These are phyloP conservation scores for Zele albiditarsus DNA, from an alignment of 2,888 invertebrate genomes.

Conservation along the genomic window DNA sequence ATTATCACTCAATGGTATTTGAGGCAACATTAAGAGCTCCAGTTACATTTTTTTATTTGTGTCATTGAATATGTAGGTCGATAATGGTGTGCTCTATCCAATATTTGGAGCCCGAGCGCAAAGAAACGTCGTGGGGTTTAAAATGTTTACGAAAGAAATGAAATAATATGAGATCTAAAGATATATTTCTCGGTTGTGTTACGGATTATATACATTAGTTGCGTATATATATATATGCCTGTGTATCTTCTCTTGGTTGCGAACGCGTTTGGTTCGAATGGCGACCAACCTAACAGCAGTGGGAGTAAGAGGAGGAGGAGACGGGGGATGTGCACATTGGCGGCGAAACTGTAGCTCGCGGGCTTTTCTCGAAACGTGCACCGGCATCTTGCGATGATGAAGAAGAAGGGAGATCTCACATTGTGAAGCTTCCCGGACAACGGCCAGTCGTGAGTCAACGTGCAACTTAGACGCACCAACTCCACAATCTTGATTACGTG, in stretches of 20 bases:
- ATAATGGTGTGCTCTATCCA: conserved; percentile 8
- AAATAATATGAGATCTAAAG: conserved; percentile 7
- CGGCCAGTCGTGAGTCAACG: conserved; percentile 70
- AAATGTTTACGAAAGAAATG: conserved; percentile 13
- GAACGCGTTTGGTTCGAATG: conserved; percentile 9
- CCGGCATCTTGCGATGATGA: conserved; percentile 41
- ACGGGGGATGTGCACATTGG: conserved; percentile 51
- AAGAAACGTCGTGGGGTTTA: not conserved
- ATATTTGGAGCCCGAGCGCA: not conserved
- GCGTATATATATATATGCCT: conserved; percentile 46
- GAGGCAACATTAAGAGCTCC: conserved; percentile 8
- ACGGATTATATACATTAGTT: conserved; percentile 11
- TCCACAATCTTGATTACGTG: conserved; percentile 48
- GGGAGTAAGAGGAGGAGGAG: conserved; percentile 36
- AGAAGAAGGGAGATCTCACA: conserved; percentile 59
- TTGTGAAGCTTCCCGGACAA: conserved; percentile 58
- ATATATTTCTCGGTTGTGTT: not conserved
- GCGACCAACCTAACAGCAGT: conserved; percentile 6
- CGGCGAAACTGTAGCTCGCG: conserved; percentile 52
- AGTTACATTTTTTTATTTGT: conserved; percentile 29
- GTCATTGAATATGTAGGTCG: conserved; percentile 31
- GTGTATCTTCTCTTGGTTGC: conserved; percentile 37
- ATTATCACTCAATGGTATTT: conserved; percentile 5
- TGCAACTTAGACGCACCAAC: conserved; percentile 66
- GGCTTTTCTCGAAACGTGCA: conserved; percentile 58